Base-by-base conservation (phyloP, 2,888 invertebrate species). In the Endomychus coccineus region DNA sequence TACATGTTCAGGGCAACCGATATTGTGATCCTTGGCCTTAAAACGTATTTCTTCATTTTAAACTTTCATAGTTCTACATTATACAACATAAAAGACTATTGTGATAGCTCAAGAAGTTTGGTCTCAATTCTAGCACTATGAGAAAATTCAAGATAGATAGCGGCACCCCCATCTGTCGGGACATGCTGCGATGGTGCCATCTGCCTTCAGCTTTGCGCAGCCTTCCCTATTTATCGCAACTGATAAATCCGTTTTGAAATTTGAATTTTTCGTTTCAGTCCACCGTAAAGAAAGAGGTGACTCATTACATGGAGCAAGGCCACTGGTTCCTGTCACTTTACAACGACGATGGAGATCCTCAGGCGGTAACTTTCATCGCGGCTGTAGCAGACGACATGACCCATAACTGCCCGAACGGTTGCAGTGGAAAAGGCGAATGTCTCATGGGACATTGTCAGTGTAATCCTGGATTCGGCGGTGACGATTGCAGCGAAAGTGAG, bases 391-490 rank as follows among this genome's bases (percentile, higher is more conserved):
- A 88, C 59, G 90, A 90, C 59, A 89, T 90, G 88, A 90, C 89
- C 15, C 87, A 89, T 64, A 89, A 88, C 64, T 97, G 97, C 66
- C 92, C 92, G 5, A 90, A 89, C 56, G 91, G 95, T 30, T 98
- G 98, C 65, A 88, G 89, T 48, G 92, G 91, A 9, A 94, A 95
- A 69, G 98, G 98, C 10, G 89, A 94, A 64, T 98, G 98, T 66
- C 73, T 91, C 29, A 77, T 89, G 68, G 94, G 95, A 2, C 88
- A 89, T 60, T 98, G 97, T 61, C 87, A 89, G 56, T 98, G 97
- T 64, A 92, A 89, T 64, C 85, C 94, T 33, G 97, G 97, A 9
- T 97, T 91, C 65, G 90, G 90, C 33, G 95, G 96, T 17, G 88
- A 89, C 49, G 94, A 94, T 63, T 98, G 97, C 66, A 90, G 90